Percentiles rank a stretch among this genome's conserved stretches.
Conservation (phyloP, 2,888 invertebrate genomes). For the Macrophya annulata region DNA sequence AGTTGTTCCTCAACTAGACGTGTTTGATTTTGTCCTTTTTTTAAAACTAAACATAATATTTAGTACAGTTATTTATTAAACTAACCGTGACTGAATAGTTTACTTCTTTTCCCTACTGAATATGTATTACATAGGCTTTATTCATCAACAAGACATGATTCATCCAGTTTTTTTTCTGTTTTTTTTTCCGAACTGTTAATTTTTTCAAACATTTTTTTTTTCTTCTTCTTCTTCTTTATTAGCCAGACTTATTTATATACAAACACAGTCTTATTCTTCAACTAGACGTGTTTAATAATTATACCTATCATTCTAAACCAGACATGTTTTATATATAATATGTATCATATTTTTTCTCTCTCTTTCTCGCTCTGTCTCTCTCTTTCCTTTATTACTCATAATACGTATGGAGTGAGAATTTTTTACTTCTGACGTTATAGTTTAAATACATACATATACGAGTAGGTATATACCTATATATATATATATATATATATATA, state of each 20-base stretch:
- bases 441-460: background rate
- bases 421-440: conserved; percentile 5
- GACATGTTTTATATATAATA: background rate
- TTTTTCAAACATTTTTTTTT: background rate
- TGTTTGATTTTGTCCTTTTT: too few species aligned
- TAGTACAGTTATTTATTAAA: too few species aligned
- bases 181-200: background rate
- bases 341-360: too few species aligned
- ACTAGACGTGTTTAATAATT: background rate
- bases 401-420: background rate
- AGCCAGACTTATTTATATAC: background rate
- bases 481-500: background rate
- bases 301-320: background rate
- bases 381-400: background rate
- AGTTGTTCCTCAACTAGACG: too few species aligned
- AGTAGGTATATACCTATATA: too few species aligned
- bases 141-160: background rate
- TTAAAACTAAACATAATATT: too few species aligned
- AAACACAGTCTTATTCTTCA: too few species aligned
- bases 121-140: background rate
- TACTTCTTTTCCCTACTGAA: too few species aligned
- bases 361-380: background rate
- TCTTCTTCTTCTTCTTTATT: background rate
- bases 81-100: too few species aligned
- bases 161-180: background rate